Conservation (phyloP, 2,113 vertebrate genomes). For the Melanotaenia duboulayi region DNA sequence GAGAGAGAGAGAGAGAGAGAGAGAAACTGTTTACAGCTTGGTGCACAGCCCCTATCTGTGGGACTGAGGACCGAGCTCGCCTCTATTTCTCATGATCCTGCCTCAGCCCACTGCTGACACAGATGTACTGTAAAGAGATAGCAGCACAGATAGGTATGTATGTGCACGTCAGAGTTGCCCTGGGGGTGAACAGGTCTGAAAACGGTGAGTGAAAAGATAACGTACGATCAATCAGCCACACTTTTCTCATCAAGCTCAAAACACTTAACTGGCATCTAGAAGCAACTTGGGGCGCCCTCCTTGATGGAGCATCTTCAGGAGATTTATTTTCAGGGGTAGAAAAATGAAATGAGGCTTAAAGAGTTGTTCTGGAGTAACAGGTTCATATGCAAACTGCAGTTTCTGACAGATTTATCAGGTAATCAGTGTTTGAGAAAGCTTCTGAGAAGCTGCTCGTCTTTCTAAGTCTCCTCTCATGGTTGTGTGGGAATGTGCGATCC, state of each 20-base stretch:
- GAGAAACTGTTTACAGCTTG: slow-evolving; percentile 64
- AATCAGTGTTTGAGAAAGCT: slow-evolving; percentile 68
- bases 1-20: no score
- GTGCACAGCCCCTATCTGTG: slow-evolving; percentile 70
- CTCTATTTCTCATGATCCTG: slow-evolving; percentile 76
- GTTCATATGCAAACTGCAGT: slow-evolving; percentile 40
- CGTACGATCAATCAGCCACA: slow-evolving; percentile 19
- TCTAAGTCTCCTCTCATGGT: slow-evolving; percentile 63
- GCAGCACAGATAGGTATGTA: slow-evolving; percentile 66
- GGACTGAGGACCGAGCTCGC: slow-evolving; percentile 71
- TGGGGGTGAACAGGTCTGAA: slow-evolving; percentile 27
- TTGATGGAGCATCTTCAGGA: slow-evolving; percentile 33
- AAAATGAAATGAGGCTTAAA: slow-evolving; percentile 50
- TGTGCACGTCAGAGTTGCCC: slow-evolving; percentile 55
- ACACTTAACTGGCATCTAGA: slow-evolving; percentile 35
- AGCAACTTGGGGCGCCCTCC: slow-evolving; percentile 18
- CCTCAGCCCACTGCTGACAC: slow-evolving; percentile 74
- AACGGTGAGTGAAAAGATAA: slow-evolving; percentile 34
- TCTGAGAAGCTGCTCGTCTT: slow-evolving; percentile 66
- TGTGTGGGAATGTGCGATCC: slow-evolving; percentile 64
- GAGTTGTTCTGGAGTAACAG: slow-evolving; percentile 58
- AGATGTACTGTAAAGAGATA: slow-evolving; percentile 74
- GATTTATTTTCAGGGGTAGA: slow-evolving; percentile 39
- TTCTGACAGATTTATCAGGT: slow-evolving; percentile 70
- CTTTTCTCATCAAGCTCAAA: slow-evolving; percentile 45